A percentile compares a stretch with the other conserved stretches of the same genome.
Conservation (phyloP, 2,888 invertebrate genomes). For the Zygaena filipendulae region DNA sequence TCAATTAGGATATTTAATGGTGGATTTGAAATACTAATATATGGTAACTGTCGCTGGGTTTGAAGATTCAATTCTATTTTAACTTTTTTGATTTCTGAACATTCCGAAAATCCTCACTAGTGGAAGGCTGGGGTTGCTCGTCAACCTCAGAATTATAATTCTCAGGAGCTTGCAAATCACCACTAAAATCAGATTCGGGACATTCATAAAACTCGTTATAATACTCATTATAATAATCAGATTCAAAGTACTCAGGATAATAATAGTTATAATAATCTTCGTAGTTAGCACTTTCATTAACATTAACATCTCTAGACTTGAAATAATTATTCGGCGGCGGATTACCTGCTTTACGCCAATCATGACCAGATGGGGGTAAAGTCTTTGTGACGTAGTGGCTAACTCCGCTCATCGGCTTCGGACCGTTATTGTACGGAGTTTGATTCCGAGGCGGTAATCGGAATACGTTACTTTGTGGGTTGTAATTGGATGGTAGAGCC, state of each 20-base stretch:
- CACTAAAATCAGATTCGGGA: too few species aligned
- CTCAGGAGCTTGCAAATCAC: too few species aligned
- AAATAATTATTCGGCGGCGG: conserved; percentile 3
- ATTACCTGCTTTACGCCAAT: conserved; percentile 4
- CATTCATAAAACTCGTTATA: too few species aligned
- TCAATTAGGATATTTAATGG: conserved; percentile 14
- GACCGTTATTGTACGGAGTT: background rate
- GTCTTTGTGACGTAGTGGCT: conserved; percentile 1
- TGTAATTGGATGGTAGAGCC: conserved; percentile 13
- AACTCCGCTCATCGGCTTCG: conserved; percentile 5
- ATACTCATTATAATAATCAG: too few species aligned
- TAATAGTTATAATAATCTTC: too few species aligned
- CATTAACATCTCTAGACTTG: conserved; percentile 2
- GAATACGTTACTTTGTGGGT: conserved; percentile 8
- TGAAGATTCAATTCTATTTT: conserved; percentile 14
- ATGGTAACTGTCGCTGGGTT: conserved; percentile 11
- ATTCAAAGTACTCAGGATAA: too few species aligned
- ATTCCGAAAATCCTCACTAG: conserved; percentile 11
- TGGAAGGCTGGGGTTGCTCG: too few species aligned
- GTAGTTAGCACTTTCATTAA: too few species aligned
- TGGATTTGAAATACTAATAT: conserved; percentile 9
- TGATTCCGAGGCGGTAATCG: background rate
- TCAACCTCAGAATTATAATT: too few species aligned
- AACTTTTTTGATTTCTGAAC: conserved; percentile 1
- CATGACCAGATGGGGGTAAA: conserved; percentile 1